These are phyloP conservation scores for Andrena chrysosceles DNA, from an alignment of 2,888 invertebrate species.

Conservation along the genomic window DNA sequence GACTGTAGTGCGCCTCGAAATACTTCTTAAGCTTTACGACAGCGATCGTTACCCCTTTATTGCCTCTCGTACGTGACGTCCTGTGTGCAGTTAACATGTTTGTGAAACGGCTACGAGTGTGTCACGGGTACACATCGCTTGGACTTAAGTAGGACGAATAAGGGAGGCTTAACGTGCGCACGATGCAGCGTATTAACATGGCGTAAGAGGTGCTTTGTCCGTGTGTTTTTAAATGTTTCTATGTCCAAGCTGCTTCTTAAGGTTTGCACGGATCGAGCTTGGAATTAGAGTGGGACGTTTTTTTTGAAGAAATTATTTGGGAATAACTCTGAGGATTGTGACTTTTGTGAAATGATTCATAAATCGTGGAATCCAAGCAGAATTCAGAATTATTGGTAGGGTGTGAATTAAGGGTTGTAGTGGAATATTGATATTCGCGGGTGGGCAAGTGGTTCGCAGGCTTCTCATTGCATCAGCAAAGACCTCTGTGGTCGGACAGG, in stretches of 20 bases:
- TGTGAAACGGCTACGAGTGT: constrained; percentile 15
- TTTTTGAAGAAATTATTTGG: too few species aligned
- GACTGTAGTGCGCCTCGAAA: background rate
- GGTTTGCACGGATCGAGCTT: background rate
- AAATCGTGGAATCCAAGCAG: too few species aligned
- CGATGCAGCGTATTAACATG: background rate
- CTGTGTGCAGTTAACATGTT: constrained; percentile 6
- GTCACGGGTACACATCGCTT: background rate
- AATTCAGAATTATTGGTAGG: too few species aligned
- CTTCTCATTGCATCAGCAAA: too few species aligned
- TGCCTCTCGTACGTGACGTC: background rate
- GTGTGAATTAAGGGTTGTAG: too few species aligned
- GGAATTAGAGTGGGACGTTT: background rate
- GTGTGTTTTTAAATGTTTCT: background rate
- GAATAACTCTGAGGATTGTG: too few species aligned
- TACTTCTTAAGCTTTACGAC: constrained; percentile 8
- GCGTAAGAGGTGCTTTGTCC: background rate
- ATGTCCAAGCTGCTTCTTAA: background rate
- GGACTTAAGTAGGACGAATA: constrained; percentile 1
- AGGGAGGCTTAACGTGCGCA: constrained; percentile 6
- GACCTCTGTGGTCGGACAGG: too few species aligned
- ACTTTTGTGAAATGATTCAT: too few species aligned
- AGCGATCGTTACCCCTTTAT: constrained; percentile 16
- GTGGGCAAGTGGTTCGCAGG: too few species aligned
- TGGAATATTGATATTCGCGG: too few species aligned